Evolutionary conservation across 92 coral and sea anemone genomes (phyloP).

Genomic region (Porites lobata): DNA sequence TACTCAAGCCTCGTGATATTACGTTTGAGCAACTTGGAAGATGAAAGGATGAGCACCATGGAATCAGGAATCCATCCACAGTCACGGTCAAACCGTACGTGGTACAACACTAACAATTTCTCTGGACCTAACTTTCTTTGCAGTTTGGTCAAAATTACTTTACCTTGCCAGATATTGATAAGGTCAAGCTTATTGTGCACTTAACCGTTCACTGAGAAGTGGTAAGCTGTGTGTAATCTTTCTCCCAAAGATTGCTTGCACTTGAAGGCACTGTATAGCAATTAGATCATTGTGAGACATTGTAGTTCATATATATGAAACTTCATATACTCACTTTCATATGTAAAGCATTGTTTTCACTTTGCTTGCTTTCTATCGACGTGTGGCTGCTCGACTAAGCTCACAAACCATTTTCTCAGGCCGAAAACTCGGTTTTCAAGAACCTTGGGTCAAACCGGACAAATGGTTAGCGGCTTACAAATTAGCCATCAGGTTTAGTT

Average conservation of each 20-base stretch:
- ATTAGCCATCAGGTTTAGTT: not conserved
- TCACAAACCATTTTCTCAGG: not conserved
- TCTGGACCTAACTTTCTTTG: no score
- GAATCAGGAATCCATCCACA: not conserved
- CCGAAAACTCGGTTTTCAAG: not conserved
- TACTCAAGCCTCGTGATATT: not conserved
- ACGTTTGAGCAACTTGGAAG: not conserved
- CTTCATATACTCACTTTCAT: no score
- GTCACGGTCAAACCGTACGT: not conserved
- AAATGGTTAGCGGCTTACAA: not conserved
- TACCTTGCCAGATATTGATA: no score
- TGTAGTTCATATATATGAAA: no score
- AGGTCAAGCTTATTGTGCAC: no score
- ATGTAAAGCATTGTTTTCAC: no score
- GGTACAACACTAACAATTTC: no score
- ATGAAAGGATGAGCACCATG: not conserved
- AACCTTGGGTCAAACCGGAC: not conserved
- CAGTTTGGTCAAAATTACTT: no score
- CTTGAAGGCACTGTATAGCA: not conserved
- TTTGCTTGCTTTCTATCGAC: not conserved
- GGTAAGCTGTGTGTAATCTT: not conserved
- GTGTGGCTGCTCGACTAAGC: not conserved
- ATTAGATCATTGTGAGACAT: no score
- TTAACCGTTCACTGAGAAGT: not conserved
- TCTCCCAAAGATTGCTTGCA: not conserved